Evolutionary conservation across 2,888 invertebrate genomes (phyloP), one percentile per base, ranked within the genome.

Genomic region (Amblyjoppa fuscipennis): DNA sequence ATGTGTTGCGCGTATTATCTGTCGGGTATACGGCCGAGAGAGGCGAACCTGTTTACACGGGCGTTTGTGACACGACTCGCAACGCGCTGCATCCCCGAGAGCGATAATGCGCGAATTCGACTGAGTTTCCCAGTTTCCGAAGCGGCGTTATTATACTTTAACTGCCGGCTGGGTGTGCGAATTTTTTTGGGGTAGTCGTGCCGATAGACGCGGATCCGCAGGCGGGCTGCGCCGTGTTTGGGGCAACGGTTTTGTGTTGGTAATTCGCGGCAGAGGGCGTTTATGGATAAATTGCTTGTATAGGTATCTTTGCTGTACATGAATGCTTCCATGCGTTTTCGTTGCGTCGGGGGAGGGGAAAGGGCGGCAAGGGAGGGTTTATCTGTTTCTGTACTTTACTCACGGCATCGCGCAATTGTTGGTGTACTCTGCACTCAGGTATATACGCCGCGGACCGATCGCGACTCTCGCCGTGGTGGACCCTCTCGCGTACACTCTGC

Each of bases 401-500:
- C 75, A 31, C 61, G 45, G 45, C 45, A 49, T 49, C 75, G 41
- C 13, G 77, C 31, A 56, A 71, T 64, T 28, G 13, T 25, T 51
- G 56, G 56, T 25, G 59, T 45, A 75, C 61, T 51, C 61, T 51
- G 68, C 45, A 34, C 13, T 38, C 20, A 59, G 16, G 34, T 74
- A 34, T 81, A 59, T 77, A 20, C 38, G 31, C 74, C 20, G 28
- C 49, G 56, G 41, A 51, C 38, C 25, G 74, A 25, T 28, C 49
- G 49, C 16, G 25, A 64, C 41, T 49, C 74, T 81, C 74, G 70
- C 71, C 38, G 20, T 69, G 28, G 59, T 45, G 20, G 31, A 51
- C 66, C 34, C 64, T 34, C 49, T 64, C 31, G 31, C 45, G 45
- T 49, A 7, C 87, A 83, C 84, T 87, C 89, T 91, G 89, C 91